Conservation (phyloP, 2,797 vertebrate genomes). For the Nannoperca obscura region DNA sequence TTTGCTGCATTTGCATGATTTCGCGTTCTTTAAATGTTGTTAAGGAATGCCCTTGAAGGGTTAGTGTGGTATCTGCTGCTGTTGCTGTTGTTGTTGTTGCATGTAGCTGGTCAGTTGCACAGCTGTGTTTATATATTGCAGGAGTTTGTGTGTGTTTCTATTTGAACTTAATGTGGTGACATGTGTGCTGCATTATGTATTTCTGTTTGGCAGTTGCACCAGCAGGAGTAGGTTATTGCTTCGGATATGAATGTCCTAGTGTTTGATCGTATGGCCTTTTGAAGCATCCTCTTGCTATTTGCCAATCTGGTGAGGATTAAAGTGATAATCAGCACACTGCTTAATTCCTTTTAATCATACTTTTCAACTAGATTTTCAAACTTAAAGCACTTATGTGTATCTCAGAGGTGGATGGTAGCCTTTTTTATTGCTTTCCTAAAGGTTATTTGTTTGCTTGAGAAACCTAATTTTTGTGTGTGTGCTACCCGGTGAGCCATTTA, state of each 20-base stretch:
- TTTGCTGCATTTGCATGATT: slow-evolving; percentile 9
- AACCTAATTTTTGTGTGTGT: neutral
- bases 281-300: slow-evolving; percentile 11
- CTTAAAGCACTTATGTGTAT: neutral
- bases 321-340: too few relatives aligned
- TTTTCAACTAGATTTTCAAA: neutral
- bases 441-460: neutral
- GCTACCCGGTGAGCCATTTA: neutral
- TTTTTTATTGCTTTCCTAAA: neutral
- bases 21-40: neutral
- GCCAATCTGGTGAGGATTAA: neutral
- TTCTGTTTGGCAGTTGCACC: neutral
- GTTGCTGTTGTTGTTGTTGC: neutral
- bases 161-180: neutral
- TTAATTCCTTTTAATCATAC: neutral
- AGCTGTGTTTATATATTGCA: neutral
- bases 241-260: neutral
- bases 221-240: neutral
- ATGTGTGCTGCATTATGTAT: neutral
- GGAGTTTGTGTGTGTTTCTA: neutral
- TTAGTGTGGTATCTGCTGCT: neutral
- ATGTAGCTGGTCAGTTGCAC: neutral
- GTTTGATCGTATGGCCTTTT: neutral
- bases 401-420: neutral
- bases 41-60: neutral